Evolutionary conservation across 1,140 invertebrate genomes (phyloP).

Genomic region (Whitmania pigra): DNA sequence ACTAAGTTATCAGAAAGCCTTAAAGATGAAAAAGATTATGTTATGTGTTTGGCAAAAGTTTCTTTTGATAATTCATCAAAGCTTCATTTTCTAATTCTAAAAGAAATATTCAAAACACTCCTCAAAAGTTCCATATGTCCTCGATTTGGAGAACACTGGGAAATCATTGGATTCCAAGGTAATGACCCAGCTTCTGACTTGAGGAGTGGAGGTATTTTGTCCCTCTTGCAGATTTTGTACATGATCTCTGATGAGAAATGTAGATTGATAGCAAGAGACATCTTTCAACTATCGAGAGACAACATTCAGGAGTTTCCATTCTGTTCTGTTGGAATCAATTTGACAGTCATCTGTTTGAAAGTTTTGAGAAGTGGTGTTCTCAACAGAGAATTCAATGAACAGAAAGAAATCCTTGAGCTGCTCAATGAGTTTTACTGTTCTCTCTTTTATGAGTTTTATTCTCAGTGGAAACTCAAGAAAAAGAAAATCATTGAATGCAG

Average conservation of each 20-base stretch:
- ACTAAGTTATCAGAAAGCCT: no score
- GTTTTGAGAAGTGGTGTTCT: background rate
- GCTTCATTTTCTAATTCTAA: background rate
- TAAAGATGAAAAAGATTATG: background rate
- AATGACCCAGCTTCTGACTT: conserved; percentile 1
- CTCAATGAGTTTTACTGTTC: no score
- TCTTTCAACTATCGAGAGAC: conserved; percentile 3
- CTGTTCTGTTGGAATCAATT: conserved; percentile 4
- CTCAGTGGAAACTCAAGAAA: no score
- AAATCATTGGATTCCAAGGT: background rate
- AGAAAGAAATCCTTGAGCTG: no score
- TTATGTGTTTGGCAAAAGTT: background rate
- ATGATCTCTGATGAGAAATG: background rate
- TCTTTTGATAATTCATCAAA: background rate
- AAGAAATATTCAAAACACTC: background rate
- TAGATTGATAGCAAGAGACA: background rate
- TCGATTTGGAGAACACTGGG: conserved; percentile 1
- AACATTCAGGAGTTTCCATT: conserved; percentile 5
- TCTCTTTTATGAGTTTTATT: no score
- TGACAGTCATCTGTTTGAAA: conserved; percentile 7
- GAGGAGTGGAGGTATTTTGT: background rate
- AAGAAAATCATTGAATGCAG: no score
- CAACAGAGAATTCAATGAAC: background rate
- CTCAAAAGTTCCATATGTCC: background rate
- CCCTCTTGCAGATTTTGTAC: background rate